Evolutionary conservation across 2,888 invertebrate species (phyloP), one percentile per base, ranked within the genome.

Genomic region (Diabrotica balteata): DNA sequence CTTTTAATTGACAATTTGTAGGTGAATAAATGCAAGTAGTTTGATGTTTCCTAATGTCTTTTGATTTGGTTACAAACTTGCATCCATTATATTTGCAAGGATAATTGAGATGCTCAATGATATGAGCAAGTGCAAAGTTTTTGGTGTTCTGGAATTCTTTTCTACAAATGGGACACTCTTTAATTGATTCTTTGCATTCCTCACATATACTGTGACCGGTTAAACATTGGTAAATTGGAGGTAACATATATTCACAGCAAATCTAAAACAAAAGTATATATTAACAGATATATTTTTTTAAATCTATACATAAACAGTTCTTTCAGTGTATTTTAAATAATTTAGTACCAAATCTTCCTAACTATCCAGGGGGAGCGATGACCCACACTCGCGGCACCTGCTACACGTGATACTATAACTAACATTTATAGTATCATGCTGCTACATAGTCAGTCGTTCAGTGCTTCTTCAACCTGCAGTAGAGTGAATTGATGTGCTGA

Each of bases 161-260:
- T 65, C 72, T 75, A 66, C 83, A 83, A 8, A 75, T 72, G 5
- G 82, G 82, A 70, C 83, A 83, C 57, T 78, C 67, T 3, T 53
- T 68, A 4, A 72, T 53, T 0, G 7, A 9, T 11, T 61, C 44
- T 69, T 78, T 81, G 69, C 82, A 83, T 7, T 44, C 44, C 10
- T 64, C 63, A 70, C 83, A 83, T 49, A 83, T 77, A 67, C 81
- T 81, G 69, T 83, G 83, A 8, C 82, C 81, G 7, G 72, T 74
- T 10, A 72, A 63, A 71, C 83, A 83, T 71, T 82, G 81, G 52
- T 71, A 77, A 64, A 83, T 83, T 0, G 83, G 82, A 2, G 82
- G 80, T 4, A 79, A 70, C 79, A 83, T 81, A 59, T 80, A 80
- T 32, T 80, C 78, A 51, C 81, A 74, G 69, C 83, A 83, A 8